Evolutionary conservation across 2,888 invertebrate species (phyloP), one percentile per base, ranked within the genome.

Genomic region (Carabus problematicus): DNA sequence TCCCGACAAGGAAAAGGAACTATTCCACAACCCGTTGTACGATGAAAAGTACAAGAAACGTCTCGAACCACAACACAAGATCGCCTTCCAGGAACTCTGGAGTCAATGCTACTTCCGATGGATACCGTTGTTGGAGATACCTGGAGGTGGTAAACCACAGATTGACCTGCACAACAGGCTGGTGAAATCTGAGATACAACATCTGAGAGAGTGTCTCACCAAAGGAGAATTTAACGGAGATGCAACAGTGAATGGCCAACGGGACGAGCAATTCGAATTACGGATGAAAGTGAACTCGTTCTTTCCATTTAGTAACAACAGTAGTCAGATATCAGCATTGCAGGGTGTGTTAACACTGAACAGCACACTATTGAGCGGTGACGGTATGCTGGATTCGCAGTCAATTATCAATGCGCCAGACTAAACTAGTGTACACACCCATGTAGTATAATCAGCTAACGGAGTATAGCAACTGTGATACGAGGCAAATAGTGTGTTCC

Each of bases 21-120:
- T 95, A 72, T 96, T 97, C 80, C 89, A 89, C 77, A 97, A 96
- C 81, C 95, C 96, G 0, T 83, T 96, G 47, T 96, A 87, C 77
- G 84, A 85, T 63, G 80, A 80, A 64, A 71, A 74, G 12, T 79
- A 75, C 59, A 71, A 67, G 8, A 79, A 82, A 14, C 79, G 75
- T 52, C 77, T 88, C 45, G 80, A 82, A 72, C 89, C 89, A 1
- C 78, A 85, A 75, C 81, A 80, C 71, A 82, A 83, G 29, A 83
- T 91, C 71, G 81, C 87, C 3, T 84, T 84, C 66, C 79, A 91
- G 74, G 89, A 91, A 72, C 81, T 96, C 52, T 97, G 96, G 96
- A 84, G 89, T 70, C 94, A 93, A 80, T 95, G 95, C 83, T 97
- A 94, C 83, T 91, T 93, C 79, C 89, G 97, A 39, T 96, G 95